Base-by-base conservation (phyloP, 2,113 vertebrate genomes). In the Salminus brasiliensis region DNA sequence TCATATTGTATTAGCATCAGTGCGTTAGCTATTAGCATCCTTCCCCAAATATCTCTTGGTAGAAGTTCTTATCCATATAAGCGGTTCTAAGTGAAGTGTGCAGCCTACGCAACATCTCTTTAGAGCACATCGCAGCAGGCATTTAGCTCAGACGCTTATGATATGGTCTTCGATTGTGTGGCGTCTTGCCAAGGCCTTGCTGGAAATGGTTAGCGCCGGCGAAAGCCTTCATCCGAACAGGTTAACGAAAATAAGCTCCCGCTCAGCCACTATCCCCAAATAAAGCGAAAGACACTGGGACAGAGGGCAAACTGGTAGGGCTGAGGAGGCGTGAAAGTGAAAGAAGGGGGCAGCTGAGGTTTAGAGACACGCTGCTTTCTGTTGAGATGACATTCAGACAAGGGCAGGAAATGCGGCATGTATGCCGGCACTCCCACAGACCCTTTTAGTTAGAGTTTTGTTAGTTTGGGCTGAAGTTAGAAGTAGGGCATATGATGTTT, bases 101-200 rank as follows among this genome's bases (percentile, higher is more conserved):
- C 55, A 39, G 53, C 66, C 67, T 39, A 76, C 62, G 55, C 39
- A 71, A 41, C 60, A 21, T 13, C 68, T 39, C 36, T 84, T 78
- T 84, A 77, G 82, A 78, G 80, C 77, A 78, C 72, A n/a, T n/a
- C n/a, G n/a, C n/a, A n/a, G n/a, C n/a, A n/a, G n/a, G n/a, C n/a
- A 76, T 45, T 57, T n/a, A 10, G 55, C 16, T 32, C 45, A 43
- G 45, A 74, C 36, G n/a, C 77, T 86, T 88, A 85, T 90, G 90
- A 92, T 89, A 76, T 90, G 91, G 88, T 88, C 88, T 90, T 91
- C 82, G 88, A 91, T 65, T 88, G 74, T 82, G 86, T 91, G 91
- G 91, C 90, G 74, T 47, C 62, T 82, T 80, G 91, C 92, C 90
- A 92, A 88, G 84, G 86, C 76, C 80, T 85, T 87, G 87, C 90